Conservation (phyloP, 2,113 vertebrate species). For the Scomber japonicus region DNA sequence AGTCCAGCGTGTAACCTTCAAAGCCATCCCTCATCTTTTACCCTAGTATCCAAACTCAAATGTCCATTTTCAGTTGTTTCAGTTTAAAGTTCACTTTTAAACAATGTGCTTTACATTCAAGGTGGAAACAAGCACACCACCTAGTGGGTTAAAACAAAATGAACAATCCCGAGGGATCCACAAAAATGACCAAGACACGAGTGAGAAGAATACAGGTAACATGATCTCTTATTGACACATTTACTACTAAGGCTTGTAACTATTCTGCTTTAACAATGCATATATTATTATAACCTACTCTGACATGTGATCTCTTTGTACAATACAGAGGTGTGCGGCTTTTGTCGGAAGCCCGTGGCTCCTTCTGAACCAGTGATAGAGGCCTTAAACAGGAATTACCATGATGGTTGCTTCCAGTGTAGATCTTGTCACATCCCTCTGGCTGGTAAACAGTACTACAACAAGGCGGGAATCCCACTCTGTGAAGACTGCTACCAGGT, state of each 20-base stretch:
- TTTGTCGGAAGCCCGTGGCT: conserved; percentile 91
- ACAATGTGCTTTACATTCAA: conserved; percentile 38
- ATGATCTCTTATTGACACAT: conserved; percentile 23
- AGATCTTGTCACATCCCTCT: conserved; percentile 87
- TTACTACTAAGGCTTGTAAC: conserved; percentile 2
- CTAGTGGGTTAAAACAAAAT: conserved; percentile 68
- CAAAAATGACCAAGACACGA: conserved; percentile 41
- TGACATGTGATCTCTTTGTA: conserved; percentile 49
- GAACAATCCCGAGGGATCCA: conserved; percentile 30
- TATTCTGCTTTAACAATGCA: background rate
- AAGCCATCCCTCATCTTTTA: background rate
- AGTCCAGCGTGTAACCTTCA: background rate
- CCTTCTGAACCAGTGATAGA: conserved; percentile 84
- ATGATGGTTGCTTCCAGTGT: conserved; percentile 93
- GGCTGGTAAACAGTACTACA: conserved; percentile 92
- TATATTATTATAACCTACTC: conserved; percentile 2
- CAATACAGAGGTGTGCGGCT: conserved; percentile 91
- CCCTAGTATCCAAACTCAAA: background rate
- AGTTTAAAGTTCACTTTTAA: background rate
- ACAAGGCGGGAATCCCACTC: conserved; percentile 88
- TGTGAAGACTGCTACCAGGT: conserved; percentile 95
- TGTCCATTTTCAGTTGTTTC: background rate
- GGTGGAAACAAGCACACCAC: conserved; percentile 69
- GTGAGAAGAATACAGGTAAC: conserved; percentile 71
- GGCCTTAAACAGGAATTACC: conserved; percentile 92